A percentile compares a stretch with the other conserved stretches of the same genome.
Conservation (phyloP, 2,797 vertebrate species). For the Lagodon rhomboides region DNA sequence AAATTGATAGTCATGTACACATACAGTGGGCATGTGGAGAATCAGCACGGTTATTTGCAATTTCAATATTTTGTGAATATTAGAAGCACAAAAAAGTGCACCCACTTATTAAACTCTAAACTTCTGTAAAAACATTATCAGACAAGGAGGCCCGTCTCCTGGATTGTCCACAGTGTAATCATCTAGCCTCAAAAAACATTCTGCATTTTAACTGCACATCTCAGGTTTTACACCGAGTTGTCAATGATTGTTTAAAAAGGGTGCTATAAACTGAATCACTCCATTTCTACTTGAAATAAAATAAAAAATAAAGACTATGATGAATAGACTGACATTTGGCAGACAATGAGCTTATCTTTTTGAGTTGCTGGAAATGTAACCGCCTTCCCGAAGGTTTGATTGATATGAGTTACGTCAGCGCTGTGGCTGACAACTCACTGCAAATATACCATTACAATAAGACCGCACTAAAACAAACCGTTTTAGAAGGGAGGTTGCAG, state of each 20-base stretch:
- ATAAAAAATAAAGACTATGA: background rate
- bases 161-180: background rate
- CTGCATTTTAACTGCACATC: background rate
- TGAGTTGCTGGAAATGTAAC: background rate
- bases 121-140: background rate
- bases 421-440: background rate
- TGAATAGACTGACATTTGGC: background rate
- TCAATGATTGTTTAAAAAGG: background rate
- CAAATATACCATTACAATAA: conserved; percentile 11
- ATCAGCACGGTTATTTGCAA: background rate
- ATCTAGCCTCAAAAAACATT: background rate
- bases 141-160: background rate
- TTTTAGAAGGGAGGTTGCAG: conserved; percentile 9
- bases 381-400: conserved; percentile 27
- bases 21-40: background rate
- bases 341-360: conserved; percentile 46
- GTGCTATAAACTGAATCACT: background rate
- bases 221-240: background rate
- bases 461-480: background rate
- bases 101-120: background rate
- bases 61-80: background rate
- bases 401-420: background rate
- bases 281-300: background rate
- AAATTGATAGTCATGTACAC: background rate
- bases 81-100: background rate